Evolutionary conservation across 2,888 invertebrate species (phyloP).

Genomic region (Leptopilina drosophilae): DNA sequence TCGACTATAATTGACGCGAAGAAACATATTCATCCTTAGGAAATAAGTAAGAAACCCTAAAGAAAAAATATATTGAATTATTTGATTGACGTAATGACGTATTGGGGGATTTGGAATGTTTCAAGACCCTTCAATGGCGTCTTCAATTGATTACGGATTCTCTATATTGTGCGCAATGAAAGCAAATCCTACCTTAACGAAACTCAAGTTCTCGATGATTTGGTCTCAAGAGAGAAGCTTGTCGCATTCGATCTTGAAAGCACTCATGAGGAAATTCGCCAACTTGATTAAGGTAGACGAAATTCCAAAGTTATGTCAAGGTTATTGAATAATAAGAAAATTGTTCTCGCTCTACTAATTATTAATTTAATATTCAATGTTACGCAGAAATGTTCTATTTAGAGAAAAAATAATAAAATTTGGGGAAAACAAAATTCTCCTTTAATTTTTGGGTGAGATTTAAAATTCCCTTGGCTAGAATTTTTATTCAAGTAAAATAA

Average conservation of each 20-base stretch:
- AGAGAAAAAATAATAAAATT: too few species aligned
- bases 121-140: conserved; percentile 59
- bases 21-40: too few species aligned
- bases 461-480: too few species aligned
- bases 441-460: too few species aligned
- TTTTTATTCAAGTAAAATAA: too few species aligned
- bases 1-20: too few species aligned
- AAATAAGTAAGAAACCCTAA: not conserved
- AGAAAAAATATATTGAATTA: not conserved
- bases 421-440: too few species aligned
- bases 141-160: conserved; percentile 51
- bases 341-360: not conserved
- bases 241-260: conserved; percentile 49
- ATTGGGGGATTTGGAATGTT: conserved; percentile 1
- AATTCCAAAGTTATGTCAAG: conserved; percentile 56
- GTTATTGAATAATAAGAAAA: conserved; percentile 14
- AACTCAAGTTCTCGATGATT: conserved; percentile 62
- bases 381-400: too few species aligned
- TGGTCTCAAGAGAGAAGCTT: conserved; percentile 48
- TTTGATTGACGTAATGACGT: not conserved
- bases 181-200: conserved; percentile 45
- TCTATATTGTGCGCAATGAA: conserved; percentile 52
- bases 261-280: conserved; percentile 53
- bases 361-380: not conserved
- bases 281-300: conserved; percentile 54